These are phyloP conservation scores for Corella eumyota DNA, from an alignment of 23 tunicate genomes.

Conservation along the genomic window DNA sequence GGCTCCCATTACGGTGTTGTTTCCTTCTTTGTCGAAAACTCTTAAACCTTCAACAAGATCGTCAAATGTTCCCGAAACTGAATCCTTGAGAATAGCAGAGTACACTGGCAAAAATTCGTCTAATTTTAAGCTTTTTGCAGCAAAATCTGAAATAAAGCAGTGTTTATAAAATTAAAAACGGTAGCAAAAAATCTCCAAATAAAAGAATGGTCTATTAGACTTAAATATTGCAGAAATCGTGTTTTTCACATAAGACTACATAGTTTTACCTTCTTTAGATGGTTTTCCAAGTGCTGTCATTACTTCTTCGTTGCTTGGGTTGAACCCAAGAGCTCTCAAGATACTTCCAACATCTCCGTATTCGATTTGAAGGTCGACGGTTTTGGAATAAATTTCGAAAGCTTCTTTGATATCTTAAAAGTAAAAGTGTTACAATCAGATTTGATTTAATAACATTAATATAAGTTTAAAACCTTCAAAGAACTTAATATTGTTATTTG, in stretches of 20 bases:
- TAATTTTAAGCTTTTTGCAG: slow-evolving; percentile 9
- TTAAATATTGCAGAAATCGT: too few species aligned
- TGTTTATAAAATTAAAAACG: too few species aligned
- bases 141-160: slow-evolving; percentile 8
- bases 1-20: too few species aligned
- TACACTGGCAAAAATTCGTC: slow-evolving; percentile 10
- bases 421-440: too few species aligned
- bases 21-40: too few species aligned
- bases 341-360: slow-evolving; percentile 47
- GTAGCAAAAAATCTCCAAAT: too few species aligned
- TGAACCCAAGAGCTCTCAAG: slow-evolving; percentile 32
- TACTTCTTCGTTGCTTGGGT: slow-evolving; percentile 40
- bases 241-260: too few species aligned
- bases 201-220: too few species aligned
- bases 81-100: slow-evolving; percentile 4
- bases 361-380: slow-evolving; percentile 33
- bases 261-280: slow-evolving; percentile 51
- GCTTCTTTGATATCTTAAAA: slow-evolving; percentile 50
- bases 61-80: slow-evolving; percentile 29
- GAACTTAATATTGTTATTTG: too few species aligned
- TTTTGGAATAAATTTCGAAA: slow-evolving; percentile 48
- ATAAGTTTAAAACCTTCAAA: too few species aligned
- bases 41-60: slow-evolving; percentile 41
- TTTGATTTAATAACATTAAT: too few species aligned
- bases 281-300: slow-evolving; percentile 24